phyloP scores from a whole-genome alignment of 2,113 vertebrate genomes.

The Nycticryphes semicollaris region DNA sequence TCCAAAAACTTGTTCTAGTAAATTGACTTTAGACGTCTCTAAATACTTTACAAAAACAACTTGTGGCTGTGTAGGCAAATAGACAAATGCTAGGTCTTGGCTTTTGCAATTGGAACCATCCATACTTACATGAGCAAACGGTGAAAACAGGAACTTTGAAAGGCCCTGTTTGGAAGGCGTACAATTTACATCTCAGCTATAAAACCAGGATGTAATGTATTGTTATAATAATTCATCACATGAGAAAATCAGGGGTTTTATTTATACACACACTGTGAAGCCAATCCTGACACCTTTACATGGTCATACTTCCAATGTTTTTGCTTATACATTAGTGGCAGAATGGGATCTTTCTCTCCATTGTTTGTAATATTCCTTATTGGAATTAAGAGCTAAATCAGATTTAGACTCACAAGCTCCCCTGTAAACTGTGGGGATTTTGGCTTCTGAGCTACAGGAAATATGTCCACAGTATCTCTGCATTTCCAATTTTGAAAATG shows the following conservation, averaged over 20 bases:
- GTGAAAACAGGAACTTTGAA: not conserved
- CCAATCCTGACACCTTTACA: not conserved
- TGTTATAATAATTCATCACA: not conserved
- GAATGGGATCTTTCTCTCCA: not conserved
- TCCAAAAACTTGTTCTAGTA: not conserved
- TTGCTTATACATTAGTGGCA: not conserved
- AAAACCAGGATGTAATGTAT: not conserved
- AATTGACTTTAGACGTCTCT: not conserved
- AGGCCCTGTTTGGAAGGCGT: not conserved
- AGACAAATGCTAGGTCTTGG: not conserved
- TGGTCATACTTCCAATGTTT: not conserved
- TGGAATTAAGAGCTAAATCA: not conserved
- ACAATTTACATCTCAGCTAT: not conserved
- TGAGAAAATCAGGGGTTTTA: not conserved
- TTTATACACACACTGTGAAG: not conserved
- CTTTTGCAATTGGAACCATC: not conserved
- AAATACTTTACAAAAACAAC: not conserved
- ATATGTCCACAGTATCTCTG: not conserved
- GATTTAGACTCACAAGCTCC: accelerated
- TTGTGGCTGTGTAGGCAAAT: not conserved
- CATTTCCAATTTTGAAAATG: not conserved
- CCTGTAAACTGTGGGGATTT: not conserved
- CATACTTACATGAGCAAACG: not conserved
- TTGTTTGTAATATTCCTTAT: not conserved
- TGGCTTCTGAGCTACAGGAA: not conserved